A percentile compares a stretch with the other conserved stretches of the same genome.
Evolutionary conservation across 2,113 vertebrate species (phyloP).

Genomic region (Malurus elegans): DNA sequence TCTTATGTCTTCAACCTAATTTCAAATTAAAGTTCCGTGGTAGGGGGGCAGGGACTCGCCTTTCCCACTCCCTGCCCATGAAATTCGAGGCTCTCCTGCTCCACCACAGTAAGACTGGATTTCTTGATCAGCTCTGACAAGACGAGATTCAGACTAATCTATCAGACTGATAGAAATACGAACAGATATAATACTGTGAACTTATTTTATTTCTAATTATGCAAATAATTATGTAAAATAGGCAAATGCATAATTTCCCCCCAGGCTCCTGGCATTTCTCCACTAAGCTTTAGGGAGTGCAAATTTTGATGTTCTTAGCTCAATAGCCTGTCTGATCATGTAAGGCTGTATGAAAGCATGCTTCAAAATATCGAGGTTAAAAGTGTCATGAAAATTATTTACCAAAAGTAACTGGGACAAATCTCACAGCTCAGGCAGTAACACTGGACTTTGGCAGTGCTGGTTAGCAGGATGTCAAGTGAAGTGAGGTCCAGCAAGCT

Average conservation of each 20-base stretch:
- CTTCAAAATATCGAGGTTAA: not conserved
- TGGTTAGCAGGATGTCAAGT: not conserved
- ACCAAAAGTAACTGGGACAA: not conserved
- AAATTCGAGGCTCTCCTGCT: not conserved
- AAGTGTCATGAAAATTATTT: not conserved
- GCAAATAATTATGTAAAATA: constrained; percentile 26
- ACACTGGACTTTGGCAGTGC: not conserved
- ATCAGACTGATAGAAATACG: constrained; percentile 36
- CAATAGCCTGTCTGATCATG: constrained; percentile 42
- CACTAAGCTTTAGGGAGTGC: constrained; percentile 26
- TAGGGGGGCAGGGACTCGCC: not conserved
- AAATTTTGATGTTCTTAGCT: constrained; percentile 32
- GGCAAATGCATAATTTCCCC: not conserved
- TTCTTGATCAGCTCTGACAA: not conserved
- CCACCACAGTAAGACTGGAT: not conserved
- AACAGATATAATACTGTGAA: not conserved
- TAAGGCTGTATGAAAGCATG: not conserved
- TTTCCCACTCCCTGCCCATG: not conserved
- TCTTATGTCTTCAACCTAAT: constrained; percentile 4
- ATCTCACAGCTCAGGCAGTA: not conserved
- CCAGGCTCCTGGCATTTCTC: constrained; percentile 25
- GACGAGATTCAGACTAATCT: not conserved
- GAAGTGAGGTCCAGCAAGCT: not conserved
- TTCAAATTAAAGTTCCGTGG: not conserved
- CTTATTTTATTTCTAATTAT: constrained; percentile 48